These are phyloP conservation scores for Galerucella calmariensis DNA, from an alignment of 2,888 invertebrate genomes.

Conservation along the genomic window DNA sequence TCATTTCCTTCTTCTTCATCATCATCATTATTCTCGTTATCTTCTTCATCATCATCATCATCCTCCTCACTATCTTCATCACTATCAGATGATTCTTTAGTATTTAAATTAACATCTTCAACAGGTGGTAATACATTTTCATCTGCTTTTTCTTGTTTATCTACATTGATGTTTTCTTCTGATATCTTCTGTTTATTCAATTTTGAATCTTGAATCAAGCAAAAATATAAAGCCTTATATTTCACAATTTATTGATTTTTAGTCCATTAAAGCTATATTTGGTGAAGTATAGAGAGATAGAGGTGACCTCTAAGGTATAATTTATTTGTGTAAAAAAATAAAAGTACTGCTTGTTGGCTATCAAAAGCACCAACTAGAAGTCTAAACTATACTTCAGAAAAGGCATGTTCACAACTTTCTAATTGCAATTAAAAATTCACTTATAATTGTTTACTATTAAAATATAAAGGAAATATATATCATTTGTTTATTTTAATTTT, in stretches of 20 bases:
- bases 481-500: not conserved
- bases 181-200: not conserved
- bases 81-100: constrained; percentile 40
- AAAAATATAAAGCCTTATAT: not conserved
- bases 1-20: constrained; percentile 43
- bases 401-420: no score
- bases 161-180: constrained; percentile 3
- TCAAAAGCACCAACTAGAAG: no score
- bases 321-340: no score
- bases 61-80: constrained; percentile 51
- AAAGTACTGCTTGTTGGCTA: no score
- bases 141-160: constrained; percentile 3
- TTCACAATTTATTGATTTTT: no score
- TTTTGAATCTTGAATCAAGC: not conserved
- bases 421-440: no score
- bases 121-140: not conserved
- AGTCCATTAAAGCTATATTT: no score
- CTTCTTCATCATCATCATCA: constrained; percentile 45
- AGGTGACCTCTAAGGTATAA: no score
- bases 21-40: constrained; percentile 52
- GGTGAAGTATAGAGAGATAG: no score
- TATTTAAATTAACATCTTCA: constrained; percentile 23
- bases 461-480: no score
- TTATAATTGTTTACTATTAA: no score
- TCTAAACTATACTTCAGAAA: no score